phyloP scores from a whole-genome alignment of 2,888 invertebrate genomes.

The Sarcophaga rosellei region DNA sequence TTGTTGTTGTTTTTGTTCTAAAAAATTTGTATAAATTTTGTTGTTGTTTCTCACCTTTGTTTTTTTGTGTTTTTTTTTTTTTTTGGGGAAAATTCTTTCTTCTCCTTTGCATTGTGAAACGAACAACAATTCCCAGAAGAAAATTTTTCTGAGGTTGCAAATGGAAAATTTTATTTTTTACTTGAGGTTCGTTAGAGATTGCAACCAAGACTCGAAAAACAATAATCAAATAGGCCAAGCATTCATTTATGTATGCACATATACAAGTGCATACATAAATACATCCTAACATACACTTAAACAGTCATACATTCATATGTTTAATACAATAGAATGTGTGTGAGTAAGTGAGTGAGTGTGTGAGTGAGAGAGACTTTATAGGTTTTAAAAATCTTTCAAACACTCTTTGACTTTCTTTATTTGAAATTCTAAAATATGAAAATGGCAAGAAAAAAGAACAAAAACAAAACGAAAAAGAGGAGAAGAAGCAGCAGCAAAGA shows the following conservation, averaged over 20 bases:
- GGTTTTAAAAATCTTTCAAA: conserved; percentile 42
- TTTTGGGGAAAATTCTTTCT: conserved; percentile 22
- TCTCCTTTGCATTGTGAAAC: conserved; percentile 52
- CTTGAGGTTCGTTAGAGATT: conserved; percentile 43
- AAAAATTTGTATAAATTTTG: not conserved
- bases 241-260: not conserved
- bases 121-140: conserved; percentile 56
- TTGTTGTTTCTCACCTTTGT: not conserved
- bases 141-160: conserved; percentile 57
- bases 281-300: not conserved
- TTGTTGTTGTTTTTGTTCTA: conserved; percentile 31
- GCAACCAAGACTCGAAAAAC: not conserved
- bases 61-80: conserved; percentile 3
- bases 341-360: not conserved
- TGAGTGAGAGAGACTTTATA: conserved; percentile 37
- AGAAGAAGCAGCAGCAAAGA: not conserved
- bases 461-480: not conserved
- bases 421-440: conserved; percentile 58
- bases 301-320: conserved; percentile 16
- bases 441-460: conserved; percentile 2
- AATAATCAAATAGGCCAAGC: not conserved
- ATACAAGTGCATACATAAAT: not conserved
- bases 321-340: too few relatives aligned
- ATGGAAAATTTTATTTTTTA: conserved; percentile 58
- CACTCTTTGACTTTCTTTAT: conserved; percentile 60